Conservation (phyloP, 1,140 invertebrate genomes). For the Oncopodura yosiiana region DNA sequence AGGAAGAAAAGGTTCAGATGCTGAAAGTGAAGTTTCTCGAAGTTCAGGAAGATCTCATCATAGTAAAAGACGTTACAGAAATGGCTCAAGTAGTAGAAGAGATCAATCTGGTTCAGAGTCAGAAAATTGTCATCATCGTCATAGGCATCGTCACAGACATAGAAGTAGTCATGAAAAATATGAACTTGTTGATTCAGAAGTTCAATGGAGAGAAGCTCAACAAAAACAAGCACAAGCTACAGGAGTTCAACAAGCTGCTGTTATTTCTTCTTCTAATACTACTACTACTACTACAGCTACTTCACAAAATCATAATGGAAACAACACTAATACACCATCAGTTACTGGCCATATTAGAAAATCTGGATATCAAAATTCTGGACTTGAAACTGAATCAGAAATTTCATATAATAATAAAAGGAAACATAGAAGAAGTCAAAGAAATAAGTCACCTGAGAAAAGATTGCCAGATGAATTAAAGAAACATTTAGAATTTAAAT, state of each 20-base stretch:
- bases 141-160: slow-evolving; percentile 37
- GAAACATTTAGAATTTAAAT: slow-evolving; percentile 73
- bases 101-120: slow-evolving; percentile 48
- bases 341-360: slow-evolving; percentile 36
- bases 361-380: slow-evolving; percentile 43
- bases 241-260: slow-evolving; percentile 54
- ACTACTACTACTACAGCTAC: neutral
- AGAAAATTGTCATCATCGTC: slow-evolving; percentile 39
- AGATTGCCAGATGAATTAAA: slow-evolving; percentile 58
- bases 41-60: slow-evolving; percentile 62
- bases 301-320: slow-evolving; percentile 1
- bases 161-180: slow-evolving; percentile 38
- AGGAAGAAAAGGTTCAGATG: slow-evolving; percentile 68
- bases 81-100: slow-evolving; percentile 34
- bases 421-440: slow-evolving; percentile 53
- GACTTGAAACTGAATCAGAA: slow-evolving; percentile 46
- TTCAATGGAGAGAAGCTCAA: slow-evolving; percentile 76
- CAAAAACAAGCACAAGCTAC: slow-evolving; percentile 54
- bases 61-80: slow-evolving; percentile 54
- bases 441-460: slow-evolving; percentile 39
- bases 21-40: slow-evolving; percentile 75
- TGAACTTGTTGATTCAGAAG: slow-evolving; percentile 74
- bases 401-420: slow-evolving; percentile 45
- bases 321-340: slow-evolving; percentile 2
- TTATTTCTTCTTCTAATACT: slow-evolving; percentile 39